Conservation (phyloP, 2,113 vertebrate genomes). For the Elachura formosa region DNA sequence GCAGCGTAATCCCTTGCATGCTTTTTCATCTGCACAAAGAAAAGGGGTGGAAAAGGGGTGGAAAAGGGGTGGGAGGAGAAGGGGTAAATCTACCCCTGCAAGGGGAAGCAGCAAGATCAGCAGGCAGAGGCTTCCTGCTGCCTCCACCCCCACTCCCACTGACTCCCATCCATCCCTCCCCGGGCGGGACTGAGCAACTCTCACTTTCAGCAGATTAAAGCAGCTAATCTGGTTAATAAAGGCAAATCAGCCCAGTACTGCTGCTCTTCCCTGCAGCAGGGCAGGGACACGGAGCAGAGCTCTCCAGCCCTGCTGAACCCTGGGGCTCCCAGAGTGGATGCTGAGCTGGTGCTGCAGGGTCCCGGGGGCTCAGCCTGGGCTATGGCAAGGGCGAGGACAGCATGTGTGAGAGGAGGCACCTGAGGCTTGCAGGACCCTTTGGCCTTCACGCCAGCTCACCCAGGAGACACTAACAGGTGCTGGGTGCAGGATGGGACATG, state of each 20-base stretch:
- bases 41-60: not conserved
- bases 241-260: not conserved
- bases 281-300: rapidly evolving
- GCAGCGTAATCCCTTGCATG: rapidly evolving
- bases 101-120: not conserved
- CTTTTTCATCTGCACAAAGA: not conserved
- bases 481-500: rapidly evolving
- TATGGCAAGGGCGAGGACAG: rapidly evolving
- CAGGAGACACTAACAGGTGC: not conserved
- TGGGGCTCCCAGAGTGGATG: rapidly evolving
- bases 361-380: rapidly evolving
- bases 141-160: not conserved
- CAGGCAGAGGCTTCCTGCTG: not conserved
- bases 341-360: not conserved
- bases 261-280: not conserved
- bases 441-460: not conserved
- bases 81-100: not conserved
- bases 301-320: not conserved
- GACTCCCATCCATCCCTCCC: not conserved
- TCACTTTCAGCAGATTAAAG: constrained; percentile 24
- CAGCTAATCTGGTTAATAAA: constrained; percentile 5
- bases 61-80: not conserved
- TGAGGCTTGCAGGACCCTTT: rapidly evolving
- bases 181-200: not conserved
- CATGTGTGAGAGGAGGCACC: not conserved